Conservation (phyloP, 2,888 invertebrate species). For the Tigriopus californicus region DNA sequence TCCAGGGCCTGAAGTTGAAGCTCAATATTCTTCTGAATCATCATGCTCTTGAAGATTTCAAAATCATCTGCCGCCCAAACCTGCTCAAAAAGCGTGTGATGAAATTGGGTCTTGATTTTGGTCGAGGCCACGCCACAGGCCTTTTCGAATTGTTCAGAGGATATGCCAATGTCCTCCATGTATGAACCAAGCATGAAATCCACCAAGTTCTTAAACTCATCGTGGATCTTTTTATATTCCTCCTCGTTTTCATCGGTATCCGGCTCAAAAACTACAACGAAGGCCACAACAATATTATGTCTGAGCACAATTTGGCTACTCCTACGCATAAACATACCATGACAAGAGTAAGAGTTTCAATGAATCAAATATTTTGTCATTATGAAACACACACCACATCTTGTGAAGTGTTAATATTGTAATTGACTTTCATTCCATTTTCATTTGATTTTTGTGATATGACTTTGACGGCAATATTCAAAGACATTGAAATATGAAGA, state of each 20-base stretch:
- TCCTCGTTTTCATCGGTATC: slow-evolving; percentile 26
- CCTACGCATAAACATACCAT: too few species aligned
- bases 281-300: slow-evolving; percentile 13
- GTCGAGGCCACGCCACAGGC: slow-evolving; percentile 39
- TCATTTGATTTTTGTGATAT: too few species aligned
- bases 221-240: slow-evolving; percentile 35
- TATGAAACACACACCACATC: too few species aligned
- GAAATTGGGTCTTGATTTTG: slow-evolving; percentile 35
- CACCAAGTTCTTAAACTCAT: slow-evolving; percentile 74
- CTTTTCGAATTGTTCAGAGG: slow-evolving; percentile 64
- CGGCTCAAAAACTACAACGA: slow-evolving; percentile 63
- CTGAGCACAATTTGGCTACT: too few species aligned
- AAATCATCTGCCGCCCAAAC: slow-evolving; percentile 87
- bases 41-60: slow-evolving; percentile 70
- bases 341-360: too few species aligned
- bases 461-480: too few species aligned
- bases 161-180: slow-evolving; percentile 77
- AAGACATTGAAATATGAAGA: too few species aligned
- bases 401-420: too few species aligned
- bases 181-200: slow-evolving; percentile 74
- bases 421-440: too few species aligned
- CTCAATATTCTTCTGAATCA: slow-evolving; percentile 80
- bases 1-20: slow-evolving; percentile 71
- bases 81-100: slow-evolving; percentile 45
- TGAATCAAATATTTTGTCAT: too few species aligned